Percentiles rank a stretch among this genome's conserved stretches.
phyloP scores from a whole-genome alignment of 2,113 vertebrate genomes.

The Rhipidura dahli region DNA sequence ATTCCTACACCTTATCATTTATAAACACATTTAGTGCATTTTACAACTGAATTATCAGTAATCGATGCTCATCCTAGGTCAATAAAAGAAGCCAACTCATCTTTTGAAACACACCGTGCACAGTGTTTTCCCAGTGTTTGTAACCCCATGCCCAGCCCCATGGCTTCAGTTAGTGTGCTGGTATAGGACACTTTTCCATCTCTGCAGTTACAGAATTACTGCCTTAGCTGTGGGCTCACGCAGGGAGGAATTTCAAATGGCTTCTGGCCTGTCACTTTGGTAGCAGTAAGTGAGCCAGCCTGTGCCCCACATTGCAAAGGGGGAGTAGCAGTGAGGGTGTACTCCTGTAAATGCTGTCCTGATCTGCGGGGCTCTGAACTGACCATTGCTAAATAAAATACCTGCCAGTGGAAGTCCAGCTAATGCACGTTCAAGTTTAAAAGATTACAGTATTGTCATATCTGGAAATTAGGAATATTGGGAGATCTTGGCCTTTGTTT shows the following conservation, averaged over 20 bases:
- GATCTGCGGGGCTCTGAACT: neutral
- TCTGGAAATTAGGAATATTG: neutral
- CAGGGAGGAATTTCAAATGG: neutral
- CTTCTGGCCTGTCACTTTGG: neutral
- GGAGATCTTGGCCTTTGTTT: neutral
- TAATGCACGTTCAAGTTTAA: neutral
- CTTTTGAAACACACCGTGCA: neutral
- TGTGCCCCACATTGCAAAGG: neutral
- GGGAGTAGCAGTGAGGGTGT: neutral
- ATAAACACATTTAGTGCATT: neutral
- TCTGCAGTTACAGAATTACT: neutral
- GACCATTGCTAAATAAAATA: neutral
- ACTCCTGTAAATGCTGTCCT: neutral
- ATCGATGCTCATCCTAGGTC: neutral
- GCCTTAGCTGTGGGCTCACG: accelerated
- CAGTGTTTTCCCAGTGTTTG: neutral
- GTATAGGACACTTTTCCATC: neutral
- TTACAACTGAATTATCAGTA: neutral
- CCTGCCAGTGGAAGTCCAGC: neutral
- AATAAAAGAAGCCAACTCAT: neutral
- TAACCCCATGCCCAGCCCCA: neutral
- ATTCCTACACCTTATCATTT: neutral
- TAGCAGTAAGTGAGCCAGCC: neutral
- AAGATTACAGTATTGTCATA: neutral
- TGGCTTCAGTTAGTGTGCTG: neutral